phyloP scores from a whole-genome alignment of 2,888 invertebrate genomes.

The Nezara viridula region DNA sequence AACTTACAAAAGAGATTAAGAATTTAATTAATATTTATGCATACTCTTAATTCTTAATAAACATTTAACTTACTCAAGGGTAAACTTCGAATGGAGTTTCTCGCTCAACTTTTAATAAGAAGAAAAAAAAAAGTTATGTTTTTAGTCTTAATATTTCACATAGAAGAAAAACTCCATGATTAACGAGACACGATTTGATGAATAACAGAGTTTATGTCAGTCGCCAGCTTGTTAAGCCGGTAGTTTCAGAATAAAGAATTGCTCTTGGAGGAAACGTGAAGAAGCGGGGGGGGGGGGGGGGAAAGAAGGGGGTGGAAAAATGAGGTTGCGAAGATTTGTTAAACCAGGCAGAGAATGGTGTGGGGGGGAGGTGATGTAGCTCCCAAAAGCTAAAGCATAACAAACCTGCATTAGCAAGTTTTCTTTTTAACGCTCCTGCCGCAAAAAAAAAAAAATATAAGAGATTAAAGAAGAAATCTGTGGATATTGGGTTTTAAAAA shows the following conservation, averaged over 20 bases:
- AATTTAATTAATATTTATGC: too few relatives aligned
- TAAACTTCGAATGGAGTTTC: background rate
- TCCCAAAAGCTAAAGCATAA: background rate
- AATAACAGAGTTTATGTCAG: background rate
- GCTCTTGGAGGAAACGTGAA: background rate
- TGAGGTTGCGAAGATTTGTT: conserved; percentile 14
- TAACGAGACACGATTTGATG: conserved; percentile 38
- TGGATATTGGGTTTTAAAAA: background rate
- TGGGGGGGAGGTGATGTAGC: background rate
- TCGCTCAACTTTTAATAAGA: background rate
- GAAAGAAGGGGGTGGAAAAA: background rate
- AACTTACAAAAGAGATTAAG: too few relatives aligned
- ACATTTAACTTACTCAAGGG: background rate
- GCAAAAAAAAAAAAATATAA: background rate
- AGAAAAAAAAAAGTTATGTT: background rate
- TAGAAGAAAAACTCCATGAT: background rate
- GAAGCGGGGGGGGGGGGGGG: background rate
- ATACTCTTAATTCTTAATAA: background rate
- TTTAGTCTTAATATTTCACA: conserved; percentile 17
- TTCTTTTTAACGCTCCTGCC: background rate
- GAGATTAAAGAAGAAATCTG: background rate
- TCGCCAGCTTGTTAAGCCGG: background rate
- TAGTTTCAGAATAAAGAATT: conserved; percentile 1
- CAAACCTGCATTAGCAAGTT: conserved; percentile 24
- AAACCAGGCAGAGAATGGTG: background rate